These are phyloP conservation scores for Mirounga angustirostris DNA, from an alignment of 2,113 vertebrate genomes.

Conservation along the genomic window DNA sequence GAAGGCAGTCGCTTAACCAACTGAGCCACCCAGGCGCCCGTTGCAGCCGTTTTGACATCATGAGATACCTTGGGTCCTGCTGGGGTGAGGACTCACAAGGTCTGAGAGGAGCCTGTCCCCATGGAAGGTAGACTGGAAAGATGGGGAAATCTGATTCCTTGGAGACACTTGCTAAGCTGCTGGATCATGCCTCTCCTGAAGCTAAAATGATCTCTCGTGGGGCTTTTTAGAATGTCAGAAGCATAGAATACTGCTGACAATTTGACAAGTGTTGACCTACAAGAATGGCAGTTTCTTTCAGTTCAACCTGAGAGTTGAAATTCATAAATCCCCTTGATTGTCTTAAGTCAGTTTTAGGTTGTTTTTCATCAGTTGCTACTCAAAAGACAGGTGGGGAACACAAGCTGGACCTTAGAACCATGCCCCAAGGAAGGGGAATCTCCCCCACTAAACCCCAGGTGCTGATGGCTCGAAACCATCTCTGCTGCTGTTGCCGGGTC, in stretches of 20 bases:
- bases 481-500: background rate
- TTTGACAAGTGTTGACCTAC: background rate
- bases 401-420: background rate
- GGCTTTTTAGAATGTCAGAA: background rate
- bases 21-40: too few species aligned
- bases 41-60: background rate
- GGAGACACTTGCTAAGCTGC: background rate
- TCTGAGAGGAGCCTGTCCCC: background rate
- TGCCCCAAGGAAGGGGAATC: background rate
- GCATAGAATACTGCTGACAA: background rate
- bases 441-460: accelerated
- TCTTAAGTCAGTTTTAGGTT: background rate
- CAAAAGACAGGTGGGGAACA: background rate
- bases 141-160: background rate
- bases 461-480: background rate
- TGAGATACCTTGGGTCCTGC: background rate
- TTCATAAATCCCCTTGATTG: background rate
- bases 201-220: background rate
- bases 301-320: background rate
- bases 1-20: too few species aligned
- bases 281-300: background rate
- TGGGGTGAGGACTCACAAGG: background rate
- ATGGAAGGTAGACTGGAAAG: background rate
- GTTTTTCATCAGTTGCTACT: background rate
- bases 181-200: background rate